Evolutionary conservation across 2,797 vertebrate species (phyloP).

Genomic region (Pelodytes ibericus): DNA sequence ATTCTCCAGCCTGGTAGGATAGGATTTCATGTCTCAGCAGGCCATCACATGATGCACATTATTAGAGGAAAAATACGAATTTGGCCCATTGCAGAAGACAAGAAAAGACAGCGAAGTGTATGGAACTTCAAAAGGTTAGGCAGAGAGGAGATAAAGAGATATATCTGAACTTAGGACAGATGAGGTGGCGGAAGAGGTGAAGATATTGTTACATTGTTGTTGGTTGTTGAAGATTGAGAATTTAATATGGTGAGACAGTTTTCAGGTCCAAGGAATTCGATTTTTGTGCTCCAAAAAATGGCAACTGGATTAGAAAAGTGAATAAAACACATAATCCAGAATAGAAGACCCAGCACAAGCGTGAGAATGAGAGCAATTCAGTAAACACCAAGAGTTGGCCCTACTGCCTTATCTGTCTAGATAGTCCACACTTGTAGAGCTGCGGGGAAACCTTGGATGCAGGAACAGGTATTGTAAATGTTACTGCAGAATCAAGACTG

Average conservation of each 20-base stretch:
- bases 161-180: not conserved
- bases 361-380: not conserved
- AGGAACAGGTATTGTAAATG: no score
- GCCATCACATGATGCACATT: constrained; percentile 3
- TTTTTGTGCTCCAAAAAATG: no score
- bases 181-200: not conserved
- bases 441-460: no score
- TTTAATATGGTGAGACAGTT: constrained; percentile 5
- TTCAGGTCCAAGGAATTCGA: constrained; percentile 1
- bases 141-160: not conserved
- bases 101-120: constrained; percentile 5
- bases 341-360: constrained; percentile 5
- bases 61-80: not conserved
- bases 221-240: not conserved
- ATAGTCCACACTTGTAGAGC: no score
- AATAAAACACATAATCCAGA: not conserved
- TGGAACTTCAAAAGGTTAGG: not conserved
- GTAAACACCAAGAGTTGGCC: not conserved
- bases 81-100: constrained; percentile 21
- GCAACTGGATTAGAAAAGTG: not conserved
- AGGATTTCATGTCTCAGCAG: constrained; percentile 31
- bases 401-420: not conserved
- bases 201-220: not conserved
- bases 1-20: constrained; percentile 38
- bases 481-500: no score